Evolutionary conservation across 2,797 vertebrate genomes (phyloP).

Genomic region (Propithecus perrieri): DNA sequence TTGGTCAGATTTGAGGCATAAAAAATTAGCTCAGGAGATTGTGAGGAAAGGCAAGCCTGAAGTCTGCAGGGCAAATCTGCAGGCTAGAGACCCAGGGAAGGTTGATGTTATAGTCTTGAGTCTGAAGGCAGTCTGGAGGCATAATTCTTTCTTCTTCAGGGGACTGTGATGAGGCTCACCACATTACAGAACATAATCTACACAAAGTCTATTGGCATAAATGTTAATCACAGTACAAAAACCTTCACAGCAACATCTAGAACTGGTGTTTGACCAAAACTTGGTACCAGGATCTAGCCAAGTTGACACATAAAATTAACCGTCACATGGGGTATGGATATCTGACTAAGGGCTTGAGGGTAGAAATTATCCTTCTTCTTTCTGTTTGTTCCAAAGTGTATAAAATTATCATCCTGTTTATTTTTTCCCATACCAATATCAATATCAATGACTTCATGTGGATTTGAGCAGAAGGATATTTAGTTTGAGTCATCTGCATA

Average conservation of each 20-base stretch:
- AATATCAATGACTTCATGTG: not conserved
- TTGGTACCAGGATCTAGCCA: not conserved
- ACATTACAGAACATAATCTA: not conserved
- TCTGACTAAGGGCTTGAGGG: not conserved
- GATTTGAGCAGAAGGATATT: not conserved
- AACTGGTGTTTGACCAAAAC: not conserved
- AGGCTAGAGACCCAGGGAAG: not conserved
- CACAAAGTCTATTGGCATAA: not conserved
- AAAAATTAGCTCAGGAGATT: not conserved
- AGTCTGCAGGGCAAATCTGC: not conserved
- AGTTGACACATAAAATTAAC: not conserved
- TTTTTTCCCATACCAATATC: not conserved
- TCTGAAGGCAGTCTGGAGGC: not conserved
- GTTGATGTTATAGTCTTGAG: not conserved
- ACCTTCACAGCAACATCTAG: not conserved
- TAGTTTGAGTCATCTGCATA: not conserved
- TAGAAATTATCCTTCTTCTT: not conserved
- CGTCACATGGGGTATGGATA: not conserved
- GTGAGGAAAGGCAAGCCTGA: not conserved
- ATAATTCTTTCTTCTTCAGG: not conserved
- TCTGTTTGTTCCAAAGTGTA: not conserved
- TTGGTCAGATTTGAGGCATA: not conserved
- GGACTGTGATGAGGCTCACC: not conserved
- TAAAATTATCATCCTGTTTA: not conserved
- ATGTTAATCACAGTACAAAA: not conserved